phyloP scores from a whole-genome alignment of 2,797 vertebrate genomes.

The Dicrostonyx torquatus region DNA sequence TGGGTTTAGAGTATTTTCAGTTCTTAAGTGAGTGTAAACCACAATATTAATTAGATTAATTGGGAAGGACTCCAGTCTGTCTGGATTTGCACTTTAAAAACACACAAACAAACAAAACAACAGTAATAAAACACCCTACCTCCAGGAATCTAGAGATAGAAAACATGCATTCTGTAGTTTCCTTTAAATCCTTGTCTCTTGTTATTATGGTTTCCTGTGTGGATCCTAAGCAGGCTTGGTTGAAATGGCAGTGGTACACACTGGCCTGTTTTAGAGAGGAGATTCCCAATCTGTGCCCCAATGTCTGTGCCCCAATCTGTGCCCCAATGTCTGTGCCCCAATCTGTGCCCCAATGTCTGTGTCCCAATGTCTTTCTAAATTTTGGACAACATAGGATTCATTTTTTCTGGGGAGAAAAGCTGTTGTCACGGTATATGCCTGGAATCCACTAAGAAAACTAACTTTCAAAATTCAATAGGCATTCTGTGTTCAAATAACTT shows the following conservation, averaged over 20 bases:
- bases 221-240: background rate
- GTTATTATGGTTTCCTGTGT: background rate
- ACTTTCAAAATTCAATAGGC: conserved; percentile 5
- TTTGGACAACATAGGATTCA: background rate
- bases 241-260: background rate
- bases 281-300: no score
- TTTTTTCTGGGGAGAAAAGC: background rate
- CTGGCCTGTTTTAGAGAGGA: background rate
- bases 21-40: conserved; percentile 80
- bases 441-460: conserved; percentile 19
- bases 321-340: no score
- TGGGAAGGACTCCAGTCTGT: conserved; percentile 16
- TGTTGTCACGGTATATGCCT: background rate
- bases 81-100: background rate
- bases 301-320: no score
- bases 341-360: no score
- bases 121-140: background rate
- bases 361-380: background rate
- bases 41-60: conserved; percentile 71
- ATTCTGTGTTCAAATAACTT: background rate
- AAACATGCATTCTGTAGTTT: background rate
- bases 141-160: background rate
- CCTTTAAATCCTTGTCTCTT: background rate
- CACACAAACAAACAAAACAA: background rate
- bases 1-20: conserved; percentile 19